Evolutionary conservation across 2,888 invertebrate species (phyloP), one percentile per base, ranked within the genome.

Genomic region (Epinotia demarniana): DNA sequence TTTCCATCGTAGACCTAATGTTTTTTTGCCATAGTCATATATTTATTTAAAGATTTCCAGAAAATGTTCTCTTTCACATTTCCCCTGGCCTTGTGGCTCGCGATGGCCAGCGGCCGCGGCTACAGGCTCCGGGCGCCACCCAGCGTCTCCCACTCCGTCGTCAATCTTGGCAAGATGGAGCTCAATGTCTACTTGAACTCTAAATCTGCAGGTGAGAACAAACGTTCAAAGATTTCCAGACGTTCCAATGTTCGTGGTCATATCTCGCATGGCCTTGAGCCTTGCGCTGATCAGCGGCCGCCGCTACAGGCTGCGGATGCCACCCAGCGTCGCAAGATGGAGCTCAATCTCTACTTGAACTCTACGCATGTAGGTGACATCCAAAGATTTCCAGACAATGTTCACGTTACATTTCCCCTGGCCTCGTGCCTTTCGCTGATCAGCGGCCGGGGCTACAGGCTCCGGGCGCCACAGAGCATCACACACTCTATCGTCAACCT

Each of bases 151-250:
- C 88, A 89, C 78, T 94, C 93, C 12, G 81, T 93, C 11, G 89
- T 93, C 53, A 93, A 93, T 78, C 86, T 93, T 23, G 93, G 93
- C 39, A 93, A 92, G 83, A 91, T 94, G 89, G 93, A 93, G 67
- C 85, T 94, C 33, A 85, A 92, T 4, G 88, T 93, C 75, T 86
- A 92, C 80, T 83, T 93, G 72, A 88, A 89, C 76, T 81, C 58
- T 12, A 69, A 69, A 27, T 9, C 39, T 43, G 4, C 27, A 46
- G 58, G 69, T 60, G 46, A 46, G 11, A 16, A 6, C 33, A 33
- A 33, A 0, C 33, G 6, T 33, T 33, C n/a, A 58, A 3, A 58
- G 12, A 23, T 23, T 58, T 23, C n/a, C 12, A 58, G 27, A 27
- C 27, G n/a, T n/a, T n/a, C n/a, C 23, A 33, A 2, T 87, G 82